Percentiles rank a stretch among this genome's conserved stretches.
These are phyloP conservation scores for Osedax fenrisi DNA, from an alignment of 2,888 invertebrate species.

Conservation along the genomic window DNA sequence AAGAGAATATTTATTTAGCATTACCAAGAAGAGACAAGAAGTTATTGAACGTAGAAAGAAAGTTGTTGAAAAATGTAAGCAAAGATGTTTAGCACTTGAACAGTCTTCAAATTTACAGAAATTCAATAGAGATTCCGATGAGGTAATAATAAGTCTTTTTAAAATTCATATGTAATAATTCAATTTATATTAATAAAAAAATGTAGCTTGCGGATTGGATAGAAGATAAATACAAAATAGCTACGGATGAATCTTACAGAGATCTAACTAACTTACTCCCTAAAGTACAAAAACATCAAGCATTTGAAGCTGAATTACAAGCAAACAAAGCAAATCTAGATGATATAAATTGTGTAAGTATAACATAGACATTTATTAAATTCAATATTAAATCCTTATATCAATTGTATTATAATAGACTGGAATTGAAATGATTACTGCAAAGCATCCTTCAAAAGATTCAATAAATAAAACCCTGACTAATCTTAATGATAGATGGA, in stretches of 20 bases:
- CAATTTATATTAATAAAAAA: conserved; percentile 1
- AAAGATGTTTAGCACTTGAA: conserved; percentile 63
- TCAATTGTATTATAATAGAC: too few species aligned
- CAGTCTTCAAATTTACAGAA: conserved; percentile 80
- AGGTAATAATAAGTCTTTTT: conserved; percentile 51
- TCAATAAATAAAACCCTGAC: conserved; percentile 53
- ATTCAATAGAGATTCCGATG: conserved; percentile 80
- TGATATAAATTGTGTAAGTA: conserved; percentile 42
- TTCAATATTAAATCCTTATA: too few species aligned
- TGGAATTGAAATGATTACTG: not conserved
- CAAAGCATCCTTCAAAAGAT: conserved; percentile 32
- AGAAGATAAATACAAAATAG: conserved; percentile 76
- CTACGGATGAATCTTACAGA: conserved; percentile 79
- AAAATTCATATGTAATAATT: not conserved
- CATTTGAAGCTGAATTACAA: conserved; percentile 53
- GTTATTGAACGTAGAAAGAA: conserved; percentile 64
- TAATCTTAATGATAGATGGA: conserved; percentile 68
- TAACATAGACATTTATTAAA: not conserved
- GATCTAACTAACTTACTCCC: conserved; percentile 65
- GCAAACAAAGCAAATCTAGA: conserved; percentile 51
- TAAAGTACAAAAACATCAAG: conserved; percentile 52
- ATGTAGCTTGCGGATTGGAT: conserved; percentile 68
- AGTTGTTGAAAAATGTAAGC: conserved; percentile 60
- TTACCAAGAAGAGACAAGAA: conserved; percentile 60
- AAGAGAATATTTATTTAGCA: conserved; percentile 40